A percentile compares a stretch with the other conserved stretches of the same genome.
Conservation (phyloP, 2,888 invertebrate species). For the Hermaeophaga mercurialis region DNA sequence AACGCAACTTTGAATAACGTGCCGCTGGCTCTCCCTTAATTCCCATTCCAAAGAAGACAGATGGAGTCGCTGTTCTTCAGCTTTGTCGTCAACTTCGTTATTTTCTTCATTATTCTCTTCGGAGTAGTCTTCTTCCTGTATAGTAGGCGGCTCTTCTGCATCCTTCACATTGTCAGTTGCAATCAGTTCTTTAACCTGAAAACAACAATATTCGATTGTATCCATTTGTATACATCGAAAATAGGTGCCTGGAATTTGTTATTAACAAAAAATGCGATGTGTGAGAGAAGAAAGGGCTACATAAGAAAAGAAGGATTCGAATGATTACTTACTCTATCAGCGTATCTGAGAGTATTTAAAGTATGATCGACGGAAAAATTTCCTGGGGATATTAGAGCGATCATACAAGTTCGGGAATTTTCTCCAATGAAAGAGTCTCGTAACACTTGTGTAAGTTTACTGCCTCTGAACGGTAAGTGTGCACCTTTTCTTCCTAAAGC, state of each 20-base stretch:
- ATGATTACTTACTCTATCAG: constrained; percentile 77
- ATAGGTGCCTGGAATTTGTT: too few relatives aligned
- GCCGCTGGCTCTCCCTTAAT: constrained; percentile 87
- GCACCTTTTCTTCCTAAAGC: constrained; percentile 94
- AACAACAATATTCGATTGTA: not conserved
- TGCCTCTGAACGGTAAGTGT: constrained; percentile 96
- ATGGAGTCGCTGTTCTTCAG: constrained; percentile 41
- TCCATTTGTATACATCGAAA: too few relatives aligned
- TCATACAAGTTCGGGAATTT: constrained; percentile 99
- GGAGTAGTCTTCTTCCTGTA: constrained; percentile 37
- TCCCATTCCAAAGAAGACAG: constrained; percentile 46
- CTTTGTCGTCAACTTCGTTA: constrained; percentile 39
- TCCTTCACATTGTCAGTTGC: constrained; percentile 43
- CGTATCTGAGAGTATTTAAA: constrained; percentile 95
- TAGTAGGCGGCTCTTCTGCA: constrained; percentile 31
- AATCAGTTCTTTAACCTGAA: constrained; percentile 85
- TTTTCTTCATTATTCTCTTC: constrained; percentile 35
- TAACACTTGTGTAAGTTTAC: constrained; percentile 93
- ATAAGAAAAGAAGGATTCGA: too few relatives aligned
- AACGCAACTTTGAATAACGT: constrained; percentile 73
- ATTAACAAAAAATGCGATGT: too few relatives aligned
- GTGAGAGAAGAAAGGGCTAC: too few relatives aligned
- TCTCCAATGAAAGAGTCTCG: constrained; percentile 98
- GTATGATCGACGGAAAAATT: constrained; percentile 96
- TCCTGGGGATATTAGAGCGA: constrained; percentile 98